Conservation (phyloP, 2,888 invertebrate genomes). For the Nemapogon koenigi region DNA sequence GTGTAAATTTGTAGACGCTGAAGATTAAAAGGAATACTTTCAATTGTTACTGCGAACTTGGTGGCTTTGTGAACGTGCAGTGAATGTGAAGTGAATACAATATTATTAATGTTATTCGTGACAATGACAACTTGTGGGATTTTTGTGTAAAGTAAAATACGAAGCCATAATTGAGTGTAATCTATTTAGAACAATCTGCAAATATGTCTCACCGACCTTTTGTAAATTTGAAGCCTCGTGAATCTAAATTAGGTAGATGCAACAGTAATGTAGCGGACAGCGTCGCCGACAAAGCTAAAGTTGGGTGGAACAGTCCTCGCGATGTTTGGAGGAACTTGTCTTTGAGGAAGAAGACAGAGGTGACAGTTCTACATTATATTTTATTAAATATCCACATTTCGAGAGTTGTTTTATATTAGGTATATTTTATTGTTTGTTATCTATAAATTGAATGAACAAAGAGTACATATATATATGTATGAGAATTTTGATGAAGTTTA, state of each 20-base stretch:
- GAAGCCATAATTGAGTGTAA: no score
- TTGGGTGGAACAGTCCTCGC: conserved; percentile 55
- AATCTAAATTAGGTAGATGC: conserved; percentile 46
- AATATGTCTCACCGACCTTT: conserved; percentile 42
- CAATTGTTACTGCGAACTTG: neutral
- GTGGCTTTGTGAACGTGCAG: neutral
- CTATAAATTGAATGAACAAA: no score
- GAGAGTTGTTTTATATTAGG: no score
- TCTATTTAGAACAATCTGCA: neutral
- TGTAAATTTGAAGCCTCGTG: conserved; percentile 33
- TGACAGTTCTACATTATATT: no score
- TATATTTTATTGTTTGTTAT: no score
- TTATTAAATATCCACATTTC: no score
- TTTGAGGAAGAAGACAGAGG: conserved; percentile 53
- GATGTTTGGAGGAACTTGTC: conserved; percentile 59
- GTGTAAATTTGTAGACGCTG: neutral
- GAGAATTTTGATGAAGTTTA: no score
- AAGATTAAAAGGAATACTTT: neutral
- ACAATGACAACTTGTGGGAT: neutral
- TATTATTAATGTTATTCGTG: neutral
- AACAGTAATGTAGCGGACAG: conserved; percentile 50
- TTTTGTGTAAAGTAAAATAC: neutral
- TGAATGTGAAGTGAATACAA: conserved; percentile 1
- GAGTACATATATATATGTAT: no score
- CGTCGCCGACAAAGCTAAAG: conserved; percentile 46